Percentiles rank a stretch among this genome's conserved stretches.
Evolutionary conservation across 2,113 vertebrate species (phyloP).

Genomic region (Colossoma macropomum): DNA sequence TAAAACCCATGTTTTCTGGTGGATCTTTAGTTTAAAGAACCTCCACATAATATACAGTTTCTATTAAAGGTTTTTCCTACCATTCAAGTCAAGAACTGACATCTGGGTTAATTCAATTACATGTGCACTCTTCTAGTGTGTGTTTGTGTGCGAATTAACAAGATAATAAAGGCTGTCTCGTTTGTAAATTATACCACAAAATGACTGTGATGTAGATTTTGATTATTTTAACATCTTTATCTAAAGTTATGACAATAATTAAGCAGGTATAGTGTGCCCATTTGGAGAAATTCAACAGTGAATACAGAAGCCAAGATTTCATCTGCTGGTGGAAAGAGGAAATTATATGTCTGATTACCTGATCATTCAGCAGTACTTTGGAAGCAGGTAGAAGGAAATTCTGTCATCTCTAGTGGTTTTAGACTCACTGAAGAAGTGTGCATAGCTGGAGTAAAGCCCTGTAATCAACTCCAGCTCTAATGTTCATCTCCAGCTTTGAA

Average conservation of each 20-base stretch:
- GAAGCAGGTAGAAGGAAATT: slow-evolving; percentile 3
- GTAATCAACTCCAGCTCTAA: slow-evolving; percentile 17
- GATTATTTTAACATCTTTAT: neutral
- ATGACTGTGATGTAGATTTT: too few relatives aligned
- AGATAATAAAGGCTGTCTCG: too few relatives aligned
- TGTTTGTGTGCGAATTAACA: too few relatives aligned
- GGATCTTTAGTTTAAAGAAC: too few relatives aligned
- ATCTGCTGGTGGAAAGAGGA: neutral
- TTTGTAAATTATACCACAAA: too few relatives aligned
- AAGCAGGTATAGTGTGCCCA: neutral
- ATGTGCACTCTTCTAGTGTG: too few relatives aligned
- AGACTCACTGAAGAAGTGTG: neutral
- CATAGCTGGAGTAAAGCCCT: slow-evolving; percentile 11
- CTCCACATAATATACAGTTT: too few relatives aligned
- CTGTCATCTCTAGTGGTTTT: neutral
- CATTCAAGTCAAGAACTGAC: too few relatives aligned
- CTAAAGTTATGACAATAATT: neutral
- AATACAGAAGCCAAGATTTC: neutral
- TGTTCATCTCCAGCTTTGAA: slow-evolving; percentile 23
- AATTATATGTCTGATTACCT: neutral
- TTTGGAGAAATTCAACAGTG: neutral
- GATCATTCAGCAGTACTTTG: neutral
- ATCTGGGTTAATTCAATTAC: too few relatives aligned
- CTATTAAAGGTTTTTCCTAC: too few relatives aligned
- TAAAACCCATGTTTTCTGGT: too few relatives aligned